These are phyloP conservation scores for Chamaea fasciata DNA, from an alignment of 2,113 vertebrate species.

Conservation along the genomic window DNA sequence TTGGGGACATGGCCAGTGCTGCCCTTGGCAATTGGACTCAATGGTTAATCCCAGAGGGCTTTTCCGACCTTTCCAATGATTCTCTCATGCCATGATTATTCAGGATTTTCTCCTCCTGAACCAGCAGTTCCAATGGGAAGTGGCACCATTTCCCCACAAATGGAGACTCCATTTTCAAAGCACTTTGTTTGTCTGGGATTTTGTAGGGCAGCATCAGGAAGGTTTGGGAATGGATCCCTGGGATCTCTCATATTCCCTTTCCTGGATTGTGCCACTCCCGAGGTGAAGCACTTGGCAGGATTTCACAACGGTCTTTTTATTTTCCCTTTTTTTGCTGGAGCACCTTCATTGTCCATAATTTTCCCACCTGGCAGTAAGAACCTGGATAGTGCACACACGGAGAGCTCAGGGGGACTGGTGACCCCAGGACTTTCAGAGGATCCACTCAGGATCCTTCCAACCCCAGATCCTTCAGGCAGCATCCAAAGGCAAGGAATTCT, in stretches of 20 bases:
- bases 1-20: background rate
- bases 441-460: background rate
- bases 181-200: background rate
- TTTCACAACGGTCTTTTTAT: background rate
- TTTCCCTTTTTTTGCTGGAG: background rate
- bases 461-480: background rate
- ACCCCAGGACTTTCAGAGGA: background rate
- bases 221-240: background rate
- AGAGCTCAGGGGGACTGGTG: background rate
- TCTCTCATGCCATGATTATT: background rate
- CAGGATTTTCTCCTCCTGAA: background rate
- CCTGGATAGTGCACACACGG: fast-evolving
- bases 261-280: background rate
- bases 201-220: background rate
- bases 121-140: background rate
- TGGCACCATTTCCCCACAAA: background rate
- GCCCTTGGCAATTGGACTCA: background rate
- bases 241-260: background rate
- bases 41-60: background rate
- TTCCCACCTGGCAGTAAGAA: background rate
- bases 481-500: background rate
- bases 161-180: background rate
- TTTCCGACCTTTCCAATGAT: background rate
- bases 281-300: background rate
- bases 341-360: background rate